phyloP scores from a whole-genome alignment of 30 jellyfish, hydroid and myxozoan genomes.

The Hydractinia echinata region DNA sequence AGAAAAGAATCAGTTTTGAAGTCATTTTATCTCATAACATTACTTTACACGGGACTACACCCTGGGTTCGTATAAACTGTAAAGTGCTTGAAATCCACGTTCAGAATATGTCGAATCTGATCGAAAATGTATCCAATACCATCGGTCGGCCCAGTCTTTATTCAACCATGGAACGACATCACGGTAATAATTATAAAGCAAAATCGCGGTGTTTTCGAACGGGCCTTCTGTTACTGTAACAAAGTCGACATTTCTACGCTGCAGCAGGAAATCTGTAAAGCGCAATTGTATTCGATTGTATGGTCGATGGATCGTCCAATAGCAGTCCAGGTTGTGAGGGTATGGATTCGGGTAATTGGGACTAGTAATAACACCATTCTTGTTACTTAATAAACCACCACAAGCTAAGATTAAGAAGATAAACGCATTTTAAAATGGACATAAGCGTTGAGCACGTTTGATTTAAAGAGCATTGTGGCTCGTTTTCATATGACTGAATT shows the following conservation, averaged over 20 bases:
- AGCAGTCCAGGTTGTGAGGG: conserved; percentile 79
- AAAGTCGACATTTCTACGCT: conserved; percentile 38
- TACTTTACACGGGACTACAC: not conserved
- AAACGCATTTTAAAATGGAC: too few species aligned
- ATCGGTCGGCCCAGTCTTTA: conserved; percentile 79
- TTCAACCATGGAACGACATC: conserved; percentile 47
- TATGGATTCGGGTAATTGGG: conserved; percentile 74
- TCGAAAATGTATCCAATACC: conserved; percentile 86
- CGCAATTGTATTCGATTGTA: conserved; percentile 51
- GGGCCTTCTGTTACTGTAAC: conserved; percentile 81
- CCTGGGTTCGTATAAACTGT: conserved; percentile 33
- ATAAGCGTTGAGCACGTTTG: too few species aligned
- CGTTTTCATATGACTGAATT: too few species aligned
- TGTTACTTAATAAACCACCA: conserved; percentile 68
- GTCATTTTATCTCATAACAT: not conserved
- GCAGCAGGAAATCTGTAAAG: conserved; percentile 54
- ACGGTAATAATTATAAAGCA: conserved; percentile 42
- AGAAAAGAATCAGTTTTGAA: not conserved
- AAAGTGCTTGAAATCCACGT: conserved; percentile 63
- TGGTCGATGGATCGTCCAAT: conserved; percentile 84
- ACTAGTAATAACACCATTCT: conserved; percentile 62
- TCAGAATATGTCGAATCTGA: conserved; percentile 43
- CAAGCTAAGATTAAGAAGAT: conserved; percentile 43
- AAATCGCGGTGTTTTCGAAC: conserved; percentile 37
- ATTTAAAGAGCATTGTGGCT: too few species aligned